A percentile compares a stretch with the other conserved stretches of the same genome.
phyloP scores from a whole-genome alignment of 2,113 vertebrate genomes.

The Petrocephalus microphthalmus region DNA sequence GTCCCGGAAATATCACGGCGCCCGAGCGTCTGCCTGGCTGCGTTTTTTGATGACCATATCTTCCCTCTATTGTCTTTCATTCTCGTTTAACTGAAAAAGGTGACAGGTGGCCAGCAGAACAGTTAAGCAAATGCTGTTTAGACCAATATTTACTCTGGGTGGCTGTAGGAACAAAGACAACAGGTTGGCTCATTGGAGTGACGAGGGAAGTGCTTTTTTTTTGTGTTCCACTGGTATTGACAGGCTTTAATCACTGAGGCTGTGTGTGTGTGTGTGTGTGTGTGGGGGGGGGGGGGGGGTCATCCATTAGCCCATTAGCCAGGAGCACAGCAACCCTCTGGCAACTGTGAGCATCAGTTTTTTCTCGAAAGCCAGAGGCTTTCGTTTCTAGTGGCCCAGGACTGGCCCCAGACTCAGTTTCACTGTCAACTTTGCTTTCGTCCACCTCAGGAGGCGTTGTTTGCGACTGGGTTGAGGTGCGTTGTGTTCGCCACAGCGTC shows the following conservation, averaged over 20 bases:
- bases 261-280: not conserved
- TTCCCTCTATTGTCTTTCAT: not conserved
- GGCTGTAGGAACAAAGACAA: slow-evolving; percentile 27
- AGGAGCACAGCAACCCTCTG: not conserved
- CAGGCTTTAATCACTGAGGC: not conserved
- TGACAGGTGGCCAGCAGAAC: slow-evolving; percentile 63
- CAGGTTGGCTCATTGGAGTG: not conserved
- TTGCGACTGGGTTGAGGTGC: not conserved
- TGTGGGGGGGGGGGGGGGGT: not conserved
- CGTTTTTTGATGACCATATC: not conserved
- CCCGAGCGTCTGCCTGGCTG: not conserved
- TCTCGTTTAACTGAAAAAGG: slow-evolving; percentile 33
- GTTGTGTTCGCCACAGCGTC: not conserved
- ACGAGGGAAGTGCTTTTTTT: not conserved
- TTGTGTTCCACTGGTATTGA: not conserved
- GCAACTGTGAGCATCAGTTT: not conserved
- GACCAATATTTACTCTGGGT: slow-evolving; percentile 67
- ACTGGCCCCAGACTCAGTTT: not conserved
- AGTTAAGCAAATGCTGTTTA: slow-evolving; percentile 58
- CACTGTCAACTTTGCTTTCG: not conserved
- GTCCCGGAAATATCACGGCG: not conserved
- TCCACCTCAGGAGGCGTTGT: not conserved
- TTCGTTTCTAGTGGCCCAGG: not conserved
- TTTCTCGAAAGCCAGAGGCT: not conserved
- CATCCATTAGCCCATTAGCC: not conserved